Evolutionary conservation across 2,797 vertebrate species (phyloP).

Genomic region (Chelidonichthys spinosus): DNA sequence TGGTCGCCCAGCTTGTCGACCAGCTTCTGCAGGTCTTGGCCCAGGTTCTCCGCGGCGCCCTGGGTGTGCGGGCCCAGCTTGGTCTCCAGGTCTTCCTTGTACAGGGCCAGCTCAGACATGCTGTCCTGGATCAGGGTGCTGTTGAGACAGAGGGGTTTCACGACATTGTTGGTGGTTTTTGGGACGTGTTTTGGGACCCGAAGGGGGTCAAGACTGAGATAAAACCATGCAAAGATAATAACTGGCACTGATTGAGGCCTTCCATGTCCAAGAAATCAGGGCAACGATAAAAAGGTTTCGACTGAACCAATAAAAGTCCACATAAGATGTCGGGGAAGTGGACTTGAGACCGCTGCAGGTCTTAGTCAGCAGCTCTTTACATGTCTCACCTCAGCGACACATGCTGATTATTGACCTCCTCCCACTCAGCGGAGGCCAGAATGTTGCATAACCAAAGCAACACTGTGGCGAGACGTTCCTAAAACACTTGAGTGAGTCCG

Average conservation of each 20-base stretch:
- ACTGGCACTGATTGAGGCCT: not conserved
- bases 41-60: slow-evolving; percentile 63
- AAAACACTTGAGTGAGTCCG: not conserved
- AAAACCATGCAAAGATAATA: not conserved
- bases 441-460: slow-evolving; percentile 11
- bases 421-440: slow-evolving; percentile 3
- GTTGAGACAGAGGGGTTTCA: not conserved
- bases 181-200: not conserved
- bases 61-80: slow-evolving; percentile 77
- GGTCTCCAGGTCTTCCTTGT: slow-evolving; percentile 77
- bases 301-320: not conserved
- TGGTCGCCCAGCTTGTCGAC: slow-evolving; percentile 65
- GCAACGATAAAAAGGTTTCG: not conserved
- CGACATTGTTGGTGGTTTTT: not conserved
- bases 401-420: slow-evolving; percentile 22
- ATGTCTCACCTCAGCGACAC: slow-evolving; percentile 31
- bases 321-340: not conserved
- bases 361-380: slow-evolving; percentile 17
- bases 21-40: slow-evolving; percentile 77
- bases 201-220: not conserved
- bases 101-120: slow-evolving; percentile 79
- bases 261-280: not conserved
- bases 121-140: slow-evolving; percentile 85
- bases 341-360: not conserved
- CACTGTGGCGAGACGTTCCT: not conserved